Evolutionary conservation across 2,113 vertebrate species (phyloP).

Genomic region (Percopsis transmontana): DNA sequence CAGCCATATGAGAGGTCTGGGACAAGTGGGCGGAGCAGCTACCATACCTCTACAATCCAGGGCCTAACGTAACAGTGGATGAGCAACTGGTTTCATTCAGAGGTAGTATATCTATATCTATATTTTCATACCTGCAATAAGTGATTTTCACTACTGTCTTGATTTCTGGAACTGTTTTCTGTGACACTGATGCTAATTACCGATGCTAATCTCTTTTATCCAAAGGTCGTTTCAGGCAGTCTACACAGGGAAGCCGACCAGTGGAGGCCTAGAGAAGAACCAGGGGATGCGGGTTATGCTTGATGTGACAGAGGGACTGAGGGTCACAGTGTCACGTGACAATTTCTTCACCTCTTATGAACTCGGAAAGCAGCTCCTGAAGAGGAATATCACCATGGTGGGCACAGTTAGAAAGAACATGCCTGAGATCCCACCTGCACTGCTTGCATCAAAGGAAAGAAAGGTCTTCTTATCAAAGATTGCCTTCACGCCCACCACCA

Average conservation of each 20-base stretch:
- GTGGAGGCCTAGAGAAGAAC: constrained; percentile 13
- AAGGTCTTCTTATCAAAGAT: not conserved
- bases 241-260: constrained; percentile 2
- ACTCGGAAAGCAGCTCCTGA: constrained; percentile 7
- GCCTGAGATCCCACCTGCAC: not conserved
- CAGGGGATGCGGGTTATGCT: too few relatives aligned
- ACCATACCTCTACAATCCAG: constrained; percentile 9
- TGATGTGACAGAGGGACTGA: constrained; percentile 5
- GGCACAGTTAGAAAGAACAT: not conserved
- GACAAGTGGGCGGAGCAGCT: constrained; percentile 11
- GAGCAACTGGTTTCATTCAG: constrained; percentile 16
- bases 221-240: constrained; percentile 2
- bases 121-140: not conserved
- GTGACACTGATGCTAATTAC: not conserved
- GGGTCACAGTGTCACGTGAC: constrained; percentile 10
- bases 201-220: not conserved
- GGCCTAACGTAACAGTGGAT: constrained; percentile 21
- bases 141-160: not conserved
- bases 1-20: constrained; percentile 7
- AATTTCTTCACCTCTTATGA: constrained; percentile 6
- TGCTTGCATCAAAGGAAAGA: not conserved
- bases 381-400: not conserved
- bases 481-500: constrained; percentile 20
- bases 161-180: not conserved
- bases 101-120: not conserved